Base-by-base conservation (phyloP, 2,113 vertebrate species). In the Myotis lucifugus region DNA sequence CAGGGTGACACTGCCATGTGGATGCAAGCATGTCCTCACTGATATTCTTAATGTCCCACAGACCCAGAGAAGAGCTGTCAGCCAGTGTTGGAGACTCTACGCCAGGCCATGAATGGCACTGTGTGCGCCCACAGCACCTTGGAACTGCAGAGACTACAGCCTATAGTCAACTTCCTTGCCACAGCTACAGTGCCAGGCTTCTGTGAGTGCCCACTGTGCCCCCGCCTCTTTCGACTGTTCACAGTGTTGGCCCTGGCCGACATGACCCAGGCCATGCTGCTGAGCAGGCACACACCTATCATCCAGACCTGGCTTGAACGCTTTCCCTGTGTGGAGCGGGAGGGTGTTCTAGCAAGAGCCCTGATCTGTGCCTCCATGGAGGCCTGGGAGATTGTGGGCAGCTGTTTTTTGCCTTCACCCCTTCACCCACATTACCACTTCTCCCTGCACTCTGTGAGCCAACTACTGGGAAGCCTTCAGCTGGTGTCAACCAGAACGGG, bases 221-320 rank as follows among this genome's bases (percentile, higher is more conserved):
- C 98, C 32, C 98, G 99, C 11, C 98, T 99, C 32, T 98, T 91
- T 46, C 98, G 99, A n/a, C 98, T 99, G 18, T 99, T 99, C 96
- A 98, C 98, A 2, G 95, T 98, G 21, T 97, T 99, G 64, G 98
- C 98, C 32, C 96, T 99, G 17, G 98, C 98, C 0, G 92, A 67
- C 1, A 17, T 98, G 48, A 98, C 97, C 23, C 42, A 70, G 64
- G 98, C 98, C 0, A 73, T 96, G 4, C 77, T 99, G 56, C 89
- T 98, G 54, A 98, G 98, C n/a, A 95, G 99, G 48, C 98, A 99
- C 83, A 95, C 96, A 3, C 96, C 98, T 6, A 54, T 61, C 21
- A 78, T 99, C 52, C 97, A 98, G 37, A 64, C 85, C 8, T 99
- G 99, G 99, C 97, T 99, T 1, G 98, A 98, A 70, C 97, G 94